Base-by-base conservation (phyloP, 2,113 vertebrate genomes). In the Corvus hawaiiensis region DNA sequence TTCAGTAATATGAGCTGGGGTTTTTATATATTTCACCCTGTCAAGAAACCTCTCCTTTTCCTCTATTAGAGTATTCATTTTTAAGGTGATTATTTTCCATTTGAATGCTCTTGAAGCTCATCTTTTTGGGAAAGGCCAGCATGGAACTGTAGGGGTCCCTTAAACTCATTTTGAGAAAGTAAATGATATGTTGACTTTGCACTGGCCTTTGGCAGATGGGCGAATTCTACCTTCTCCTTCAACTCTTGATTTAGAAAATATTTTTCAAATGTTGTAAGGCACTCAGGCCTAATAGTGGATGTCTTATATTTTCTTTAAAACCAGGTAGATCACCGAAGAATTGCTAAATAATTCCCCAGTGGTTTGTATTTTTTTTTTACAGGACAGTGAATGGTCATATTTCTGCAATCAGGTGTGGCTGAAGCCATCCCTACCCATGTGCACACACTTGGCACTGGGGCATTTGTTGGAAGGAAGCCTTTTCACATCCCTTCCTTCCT, bases 401-500 rank as follows among this genome's bases (percentile, higher is more conserved):
- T 77, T 88, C 59, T 81, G 27, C 39, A 48, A 19, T 1, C 43
- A 35, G 19, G 1, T 68, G 7, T 37, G 44, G 30, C 37, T 82
- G 77, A 51, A 73, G 64, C 23, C 56, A 19, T 28, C 37, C 13
- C 43, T 84, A 48, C 11, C 2, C 15, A 18, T 1, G 0, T 22
- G 46, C 54, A 49, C 1, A 3, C 3, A 5, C 8, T 44, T 2
- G 0, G 8, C 51, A 4, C 17, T 8, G 2, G 13, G 16, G 0
- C 2, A 2, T 41, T 82, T 44, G 17, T 23, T 56, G 43, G 16
- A 68, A 93, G 11, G 21, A 76, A 24, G 5, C 3, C 3, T 68
- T 77, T 52, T 5, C 10, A 5, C 15, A 48, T 21, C 9, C 14
- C 7, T 83, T 56, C n/a, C n/a, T 82, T 37, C 32, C 19, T 86